Evolutionary conservation across 2,797 vertebrate genomes (phyloP).

Genomic region (Pantherophis alleghaniensis): DNA sequence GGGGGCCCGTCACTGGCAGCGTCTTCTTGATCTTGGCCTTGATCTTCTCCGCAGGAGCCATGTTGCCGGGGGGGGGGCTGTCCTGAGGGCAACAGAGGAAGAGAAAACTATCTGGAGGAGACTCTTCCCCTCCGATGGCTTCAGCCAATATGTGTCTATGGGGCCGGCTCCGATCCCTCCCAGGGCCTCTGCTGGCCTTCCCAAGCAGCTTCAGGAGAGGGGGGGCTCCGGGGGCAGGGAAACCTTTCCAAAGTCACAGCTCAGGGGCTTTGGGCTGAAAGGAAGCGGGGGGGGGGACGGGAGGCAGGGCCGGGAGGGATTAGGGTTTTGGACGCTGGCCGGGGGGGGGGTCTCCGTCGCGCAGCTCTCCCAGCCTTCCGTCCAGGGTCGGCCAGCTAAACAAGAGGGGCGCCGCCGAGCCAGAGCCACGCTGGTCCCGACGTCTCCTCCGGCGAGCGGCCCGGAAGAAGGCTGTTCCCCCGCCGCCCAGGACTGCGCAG

Average conservation of each 20-base stretch:
- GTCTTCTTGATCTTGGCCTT: slow-evolving; percentile 71
- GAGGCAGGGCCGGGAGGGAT: not conserved
- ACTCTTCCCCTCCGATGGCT: not conserved
- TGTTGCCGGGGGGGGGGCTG: not conserved
- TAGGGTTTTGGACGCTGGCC: not conserved
- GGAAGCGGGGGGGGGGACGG: not conserved
- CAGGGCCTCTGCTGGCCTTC: not conserved
- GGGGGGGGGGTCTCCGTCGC: too few relatives aligned
- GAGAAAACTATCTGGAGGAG: not conserved
- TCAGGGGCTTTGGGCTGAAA: not conserved
- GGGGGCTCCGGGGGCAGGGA: not conserved
- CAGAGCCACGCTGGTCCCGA: too few relatives aligned
- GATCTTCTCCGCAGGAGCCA: slow-evolving; percentile 70
- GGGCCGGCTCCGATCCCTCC: not conserved
- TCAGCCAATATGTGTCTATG: too few relatives aligned
- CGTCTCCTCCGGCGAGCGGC: not conserved
- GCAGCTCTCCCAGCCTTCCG: not conserved
- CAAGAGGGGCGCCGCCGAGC: not conserved
- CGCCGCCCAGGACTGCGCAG: not conserved
- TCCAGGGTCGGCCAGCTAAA: not conserved
- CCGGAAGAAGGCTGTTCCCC: not conserved
- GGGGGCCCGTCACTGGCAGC: slow-evolving; percentile 74
- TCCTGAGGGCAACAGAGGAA: too few relatives aligned
- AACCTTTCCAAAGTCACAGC: not conserved
- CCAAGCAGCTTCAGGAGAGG: not conserved